Conservation (phyloP, 2,888 invertebrate genomes). For the Eupeodes luniger region DNA sequence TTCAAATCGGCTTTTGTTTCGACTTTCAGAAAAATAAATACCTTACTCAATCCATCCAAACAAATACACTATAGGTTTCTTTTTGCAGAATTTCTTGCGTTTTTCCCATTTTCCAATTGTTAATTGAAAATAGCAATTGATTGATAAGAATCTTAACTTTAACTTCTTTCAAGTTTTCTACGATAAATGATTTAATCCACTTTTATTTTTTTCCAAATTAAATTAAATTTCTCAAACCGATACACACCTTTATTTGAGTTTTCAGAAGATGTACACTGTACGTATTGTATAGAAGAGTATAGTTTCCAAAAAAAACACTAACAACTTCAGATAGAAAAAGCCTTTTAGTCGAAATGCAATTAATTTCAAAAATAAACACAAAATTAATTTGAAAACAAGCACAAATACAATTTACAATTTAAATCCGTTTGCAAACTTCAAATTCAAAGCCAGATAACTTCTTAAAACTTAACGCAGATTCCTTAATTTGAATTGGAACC, state of each 20-base stretch:
- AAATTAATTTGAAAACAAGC: conserved; percentile 72
- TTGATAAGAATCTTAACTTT: too few species aligned
- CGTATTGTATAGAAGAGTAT: background rate
- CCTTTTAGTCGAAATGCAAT: conserved; percentile 56
- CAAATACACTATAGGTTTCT: too few species aligned
- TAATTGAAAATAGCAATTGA: too few species aligned
- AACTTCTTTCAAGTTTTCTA: too few species aligned
- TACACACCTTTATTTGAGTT: conserved; percentile 15
- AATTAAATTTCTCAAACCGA: background rate
- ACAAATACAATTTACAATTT: conserved; percentile 71
- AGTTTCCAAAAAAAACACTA: conserved; percentile 15
- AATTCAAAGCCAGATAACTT: conserved; percentile 51
- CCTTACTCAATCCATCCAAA: too few species aligned
- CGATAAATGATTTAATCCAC: too few species aligned
- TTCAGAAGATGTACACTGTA: background rate
- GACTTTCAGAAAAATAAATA: too few species aligned
- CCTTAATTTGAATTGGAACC: background rate
- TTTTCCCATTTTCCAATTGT: too few species aligned
- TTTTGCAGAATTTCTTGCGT: too few species aligned
- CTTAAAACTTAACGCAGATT: conserved; percentile 32
- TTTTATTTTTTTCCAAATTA: background rate
- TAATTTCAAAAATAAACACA: conserved; percentile 72
- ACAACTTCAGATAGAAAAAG: background rate
- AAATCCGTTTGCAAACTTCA: conserved; percentile 51
- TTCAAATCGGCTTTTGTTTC: too few species aligned